Evolutionary conservation across 2,113 vertebrate genomes (phyloP).

Genomic region (Macroglossus sobrinus): DNA sequence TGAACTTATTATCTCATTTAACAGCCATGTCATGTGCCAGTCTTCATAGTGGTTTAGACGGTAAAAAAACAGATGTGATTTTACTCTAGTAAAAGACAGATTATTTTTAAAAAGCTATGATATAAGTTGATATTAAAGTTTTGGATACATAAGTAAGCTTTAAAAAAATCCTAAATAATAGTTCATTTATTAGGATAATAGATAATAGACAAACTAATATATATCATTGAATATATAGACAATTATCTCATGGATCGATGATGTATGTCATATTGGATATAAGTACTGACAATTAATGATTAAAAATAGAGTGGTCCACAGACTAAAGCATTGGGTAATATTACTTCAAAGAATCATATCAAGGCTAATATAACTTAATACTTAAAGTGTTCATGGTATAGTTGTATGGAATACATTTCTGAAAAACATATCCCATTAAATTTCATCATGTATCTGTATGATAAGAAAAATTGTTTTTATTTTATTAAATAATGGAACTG

Average conservation of each 20-base stretch:
- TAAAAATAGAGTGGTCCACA: not conserved
- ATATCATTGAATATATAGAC: not conserved
- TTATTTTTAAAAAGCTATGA: not conserved
- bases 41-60: not conserved
- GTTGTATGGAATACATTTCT: not conserved
- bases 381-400: not conserved
- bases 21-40: not conserved
- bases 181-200: not conserved
- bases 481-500: not conserved
- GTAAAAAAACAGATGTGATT: not conserved
- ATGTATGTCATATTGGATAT: not conserved
- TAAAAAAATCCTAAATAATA: not conserved
- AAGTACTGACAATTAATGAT: not conserved
- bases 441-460: not conserved
- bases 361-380: not conserved
- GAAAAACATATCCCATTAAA: not conserved
- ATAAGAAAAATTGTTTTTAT: not conserved
- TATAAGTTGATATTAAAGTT: not conserved
- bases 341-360: not conserved
- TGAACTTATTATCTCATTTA: not conserved
- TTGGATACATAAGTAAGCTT: not conserved
- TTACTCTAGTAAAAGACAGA: not conserved
- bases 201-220: not conserved
- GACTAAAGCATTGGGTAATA: not conserved
- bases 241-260: not conserved